Percentiles rank a stretch among this genome's conserved stretches.
These are phyloP conservation scores for Muricea muricata DNA, from an alignment of 92 coral and sea anemone genomes.

Conservation along the genomic window DNA sequence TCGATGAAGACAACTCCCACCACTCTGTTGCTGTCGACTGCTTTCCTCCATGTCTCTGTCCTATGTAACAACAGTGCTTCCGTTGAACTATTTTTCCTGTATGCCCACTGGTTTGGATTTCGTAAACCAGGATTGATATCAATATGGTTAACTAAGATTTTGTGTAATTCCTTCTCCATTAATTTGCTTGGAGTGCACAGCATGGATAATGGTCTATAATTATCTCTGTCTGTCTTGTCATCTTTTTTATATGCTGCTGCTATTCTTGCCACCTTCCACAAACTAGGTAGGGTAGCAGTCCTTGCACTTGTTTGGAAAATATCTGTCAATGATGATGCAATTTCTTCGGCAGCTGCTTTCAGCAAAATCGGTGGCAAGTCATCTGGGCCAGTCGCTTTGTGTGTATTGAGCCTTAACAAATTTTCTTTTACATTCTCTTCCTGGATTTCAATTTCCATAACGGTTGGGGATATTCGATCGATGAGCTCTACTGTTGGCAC, in stretches of 20 bases:
- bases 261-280: slow-evolving; percentile 57
- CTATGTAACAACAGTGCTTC: slow-evolving; percentile 31
- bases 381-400: slow-evolving; percentile 58
- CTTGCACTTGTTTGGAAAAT: slow-evolving; percentile 26
- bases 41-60: slow-evolving; percentile 63
- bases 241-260: slow-evolving; percentile 50
- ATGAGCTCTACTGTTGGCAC: slow-evolving; percentile 16
- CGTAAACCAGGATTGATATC: slow-evolving; percentile 1
- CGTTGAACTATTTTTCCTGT: slow-evolving; percentile 6
- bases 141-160: not conserved
- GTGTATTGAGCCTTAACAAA: slow-evolving; percentile 14
- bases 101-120: slow-evolving; percentile 12
- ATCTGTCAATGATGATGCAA: slow-evolving; percentile 39
- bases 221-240: slow-evolving; percentile 40
- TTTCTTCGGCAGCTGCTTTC: slow-evolving; percentile 34
- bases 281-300: slow-evolving; percentile 12
- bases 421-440: slow-evolving; percentile 33
- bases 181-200: slow-evolving; percentile 49
- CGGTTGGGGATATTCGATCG: slow-evolving; percentile 23
- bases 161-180: slow-evolving; percentile 52
- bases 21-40: slow-evolving; percentile 46
- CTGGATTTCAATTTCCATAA: slow-evolving; percentile 24
- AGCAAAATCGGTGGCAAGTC: slow-evolving; percentile 34
- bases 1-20: slow-evolving; percentile 54
- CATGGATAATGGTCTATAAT: slow-evolving; percentile 56